These are phyloP conservation scores for Campaea margaritaria DNA, from an alignment of 2,888 invertebrate species.

Conservation along the genomic window DNA sequence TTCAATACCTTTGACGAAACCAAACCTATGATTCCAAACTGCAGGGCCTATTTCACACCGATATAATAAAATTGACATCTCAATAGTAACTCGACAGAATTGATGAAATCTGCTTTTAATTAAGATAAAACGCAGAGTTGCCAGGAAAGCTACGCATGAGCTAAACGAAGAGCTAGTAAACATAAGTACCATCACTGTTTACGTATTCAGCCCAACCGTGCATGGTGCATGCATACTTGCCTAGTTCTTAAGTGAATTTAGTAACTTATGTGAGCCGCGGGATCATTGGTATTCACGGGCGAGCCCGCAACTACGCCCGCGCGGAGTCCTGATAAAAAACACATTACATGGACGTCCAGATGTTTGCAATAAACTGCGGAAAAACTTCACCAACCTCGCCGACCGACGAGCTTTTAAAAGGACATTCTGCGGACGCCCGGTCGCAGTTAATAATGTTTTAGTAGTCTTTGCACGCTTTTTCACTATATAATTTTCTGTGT, in stretches of 20 bases:
- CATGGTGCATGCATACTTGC: conserved; percentile 35
- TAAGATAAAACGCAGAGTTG: no score
- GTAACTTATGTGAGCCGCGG: conserved; percentile 29
- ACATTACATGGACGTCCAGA: conserved; percentile 46
- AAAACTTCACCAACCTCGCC: conserved; percentile 26
- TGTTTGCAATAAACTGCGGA: conserved; percentile 39
- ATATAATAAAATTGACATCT: no score
- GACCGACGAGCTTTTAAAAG: conserved; percentile 29
- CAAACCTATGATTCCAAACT: no score
- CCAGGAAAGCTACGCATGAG: no score
- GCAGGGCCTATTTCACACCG: no score
- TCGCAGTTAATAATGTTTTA: conserved; percentile 24
- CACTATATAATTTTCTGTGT: neutral
- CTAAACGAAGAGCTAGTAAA: neutral
- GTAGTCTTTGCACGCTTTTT: conserved; percentile 9
- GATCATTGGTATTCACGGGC: conserved; percentile 37
- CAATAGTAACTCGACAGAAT: no score
- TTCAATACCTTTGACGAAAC: no score
- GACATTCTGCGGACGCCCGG: conserved; percentile 25
- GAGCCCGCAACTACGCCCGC: conserved; percentile 22
- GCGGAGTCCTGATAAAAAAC: conserved; percentile 44
- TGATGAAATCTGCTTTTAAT: no score
- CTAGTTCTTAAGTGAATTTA: conserved; percentile 31
- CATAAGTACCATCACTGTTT: neutral
- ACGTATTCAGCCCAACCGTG: conserved; percentile 14